Evolutionary conservation across 2,888 invertebrate genomes (phyloP), one percentile per base, ranked within the genome.

Genomic region (Clepsis dumicolana): DNA sequence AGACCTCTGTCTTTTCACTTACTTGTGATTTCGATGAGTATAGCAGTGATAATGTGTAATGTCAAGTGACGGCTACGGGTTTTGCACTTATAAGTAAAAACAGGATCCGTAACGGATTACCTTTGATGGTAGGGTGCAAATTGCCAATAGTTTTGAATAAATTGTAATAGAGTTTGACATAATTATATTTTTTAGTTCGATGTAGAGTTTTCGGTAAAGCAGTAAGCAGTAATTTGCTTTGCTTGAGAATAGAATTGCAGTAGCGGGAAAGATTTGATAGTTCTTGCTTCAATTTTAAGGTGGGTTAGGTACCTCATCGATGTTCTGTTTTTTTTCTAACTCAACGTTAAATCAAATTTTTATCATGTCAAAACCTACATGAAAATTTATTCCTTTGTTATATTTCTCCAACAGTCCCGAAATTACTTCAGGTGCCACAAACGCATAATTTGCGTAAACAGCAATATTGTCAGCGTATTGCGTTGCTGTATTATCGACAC

Each of bases 1-100:
- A 12, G 48, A 48, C 25, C 25, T 18, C 7, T 52, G 25, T 24
- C 52, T 25, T n/a, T 35, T 56, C 29, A 1, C 4, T 27, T 53
- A 8, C 4, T 59, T 12, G 41, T 54, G 29, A 24, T 3, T n/a
- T n/a, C 2, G 10, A 35, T 56, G 41, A n/a, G 38, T 25, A 41
- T 59, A 59, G 59, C 59, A 41, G 59, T 59, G 59, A 41, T 16
- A 41, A 59, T 59, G 59, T 41, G n/a, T n/a, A 38, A 57, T 57
- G 59, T 59, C 24, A 10, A 16, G 38, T 59, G 59, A 41, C 41
- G 41, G 24, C 21, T 38, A 38, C 16, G 24, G 38, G n/a, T 35
- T 12, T 57, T 52, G 27, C n/a, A 54, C 52, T 27, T 52, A 24
- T 44, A 38, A 38, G 44, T 16, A 21, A 18, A 0, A 10, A 1